Conservation (phyloP, 2,888 invertebrate genomes). For the Sinodicranocentrus sp. region DNA sequence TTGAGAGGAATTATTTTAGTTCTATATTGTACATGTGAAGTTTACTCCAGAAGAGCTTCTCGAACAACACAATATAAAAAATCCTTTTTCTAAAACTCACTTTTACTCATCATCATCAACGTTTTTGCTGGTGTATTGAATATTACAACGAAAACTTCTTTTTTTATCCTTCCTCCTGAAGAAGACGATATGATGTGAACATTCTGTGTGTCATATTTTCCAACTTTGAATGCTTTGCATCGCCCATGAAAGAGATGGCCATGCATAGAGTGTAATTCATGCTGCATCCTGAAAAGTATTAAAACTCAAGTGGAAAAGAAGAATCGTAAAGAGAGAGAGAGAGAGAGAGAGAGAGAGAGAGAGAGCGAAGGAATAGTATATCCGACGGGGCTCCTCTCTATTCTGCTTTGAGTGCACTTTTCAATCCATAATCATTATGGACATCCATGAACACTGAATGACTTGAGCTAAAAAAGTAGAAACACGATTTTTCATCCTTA, state of each 20-base stretch:
- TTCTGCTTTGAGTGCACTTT: slow-evolving; percentile 54
- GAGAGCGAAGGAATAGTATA: no score
- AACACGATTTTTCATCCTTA: slow-evolving; percentile 63
- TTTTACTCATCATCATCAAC: slow-evolving; percentile 39
- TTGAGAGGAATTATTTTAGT: slow-evolving; percentile 14
- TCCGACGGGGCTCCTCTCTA: slow-evolving; percentile 12
- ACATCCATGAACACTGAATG: slow-evolving; percentile 43
- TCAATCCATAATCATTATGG: slow-evolving; percentile 54
- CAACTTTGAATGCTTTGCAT: neutral
- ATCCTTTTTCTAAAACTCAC: slow-evolving; percentile 13
- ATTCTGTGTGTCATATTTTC: slow-evolving; percentile 13
- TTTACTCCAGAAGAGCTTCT: slow-evolving; percentile 50
- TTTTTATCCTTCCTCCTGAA: slow-evolving; percentile 23
- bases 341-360: slow-evolving; percentile 12
- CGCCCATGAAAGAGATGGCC: slow-evolving; percentile 9
- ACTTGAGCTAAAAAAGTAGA: slow-evolving; percentile 41
- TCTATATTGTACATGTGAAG: slow-evolving; percentile 5
- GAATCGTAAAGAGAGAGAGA: slow-evolving; percentile 7
- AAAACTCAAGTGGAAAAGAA: slow-evolving; percentile 60
- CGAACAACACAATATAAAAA: slow-evolving; percentile 27
- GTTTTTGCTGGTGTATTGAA: slow-evolving; percentile 26
- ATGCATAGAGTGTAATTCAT: slow-evolving; percentile 7
- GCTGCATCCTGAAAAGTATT: slow-evolving; percentile 17
- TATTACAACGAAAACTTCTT: slow-evolving; percentile 16
- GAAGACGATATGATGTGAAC: neutral